Evolutionary conservation across 2,797 vertebrate genomes (phyloP), one percentile per base, ranked within the genome.

Genomic region (Syngnathus acus): DNA sequence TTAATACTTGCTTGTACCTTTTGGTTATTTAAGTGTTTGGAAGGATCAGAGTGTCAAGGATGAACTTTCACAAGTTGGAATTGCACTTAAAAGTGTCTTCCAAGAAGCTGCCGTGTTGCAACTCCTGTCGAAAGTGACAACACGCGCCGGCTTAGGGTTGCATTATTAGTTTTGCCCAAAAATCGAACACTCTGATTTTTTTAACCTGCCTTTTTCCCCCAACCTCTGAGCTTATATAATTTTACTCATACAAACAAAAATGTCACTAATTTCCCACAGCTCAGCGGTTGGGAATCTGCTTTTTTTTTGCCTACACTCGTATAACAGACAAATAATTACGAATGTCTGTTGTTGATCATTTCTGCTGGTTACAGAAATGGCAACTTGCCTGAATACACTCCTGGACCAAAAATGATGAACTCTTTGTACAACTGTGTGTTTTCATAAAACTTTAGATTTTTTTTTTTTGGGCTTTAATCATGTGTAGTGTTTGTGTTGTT

Each of bases 341-440:
- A 43, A 63, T 69, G 21, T 70, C 39, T 67, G 23, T 55, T 64
- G 54, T 63, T 57, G 45, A 65, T 74, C 32, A 78, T 91, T 90
- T 89, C 87, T 91, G 89, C 89, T 88, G 89, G 89, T 84, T 88
- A 82, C 87, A 81, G 90, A 90, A 89, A 86, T 87, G 74, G 78
- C 58, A 61, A 64, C 38, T 21, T 16, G n/a, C 66, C 63, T 64
- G 67, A 70, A 73, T 72, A 65, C 67, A 67, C 40, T 65, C 45
- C 75, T 67, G 80, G 84, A 90, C 86, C 86, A 87, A 86, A 70
- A 62, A 67, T 72, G 9, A 19, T 32, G 17, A 23, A n/a, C 57
- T 16, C 1, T 55, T 37, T 73, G 66, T 72, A 51, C 21, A 65
- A 65, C 40, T n/a, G 9, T 4, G 57, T 64, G 42, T 67, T 66